Percentiles rank a stretch among this genome's conserved stretches.
phyloP scores from a whole-genome alignment of 2,113 vertebrate genomes.

The Donacobius atricapilla region DNA sequence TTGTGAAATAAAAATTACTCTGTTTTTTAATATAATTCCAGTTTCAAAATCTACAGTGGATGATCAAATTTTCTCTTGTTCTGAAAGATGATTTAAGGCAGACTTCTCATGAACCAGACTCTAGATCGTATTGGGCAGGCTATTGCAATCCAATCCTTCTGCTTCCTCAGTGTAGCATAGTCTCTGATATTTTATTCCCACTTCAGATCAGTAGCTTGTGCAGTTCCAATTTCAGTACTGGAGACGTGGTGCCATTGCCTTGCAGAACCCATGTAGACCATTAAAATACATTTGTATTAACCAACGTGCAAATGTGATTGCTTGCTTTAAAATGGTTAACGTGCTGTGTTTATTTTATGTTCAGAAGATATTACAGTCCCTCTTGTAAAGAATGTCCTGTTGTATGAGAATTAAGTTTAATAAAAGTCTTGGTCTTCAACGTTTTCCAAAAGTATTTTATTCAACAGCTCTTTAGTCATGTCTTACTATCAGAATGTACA shows the following conservation, averaged over 20 bases:
- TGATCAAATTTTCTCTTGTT: neutral
- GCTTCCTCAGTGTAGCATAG: neutral
- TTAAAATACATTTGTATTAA: too few species aligned
- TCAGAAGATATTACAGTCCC: too few species aligned
- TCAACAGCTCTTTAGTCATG: too few species aligned
- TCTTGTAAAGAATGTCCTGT: too few species aligned
- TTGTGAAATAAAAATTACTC: neutral
- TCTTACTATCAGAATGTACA: too few species aligned
- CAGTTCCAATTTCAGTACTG: neutral
- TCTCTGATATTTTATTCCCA: neutral
- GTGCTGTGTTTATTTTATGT: too few species aligned
- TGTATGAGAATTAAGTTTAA: too few species aligned
- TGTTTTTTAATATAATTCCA: neutral
- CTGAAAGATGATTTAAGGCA: neutral
- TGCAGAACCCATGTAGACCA: too few species aligned
- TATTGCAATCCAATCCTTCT: neutral
- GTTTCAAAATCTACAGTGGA: neutral
- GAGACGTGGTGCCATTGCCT: rapidly evolving
- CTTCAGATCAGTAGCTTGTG: neutral
- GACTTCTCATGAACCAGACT: neutral
- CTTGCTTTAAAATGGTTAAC: too few species aligned
- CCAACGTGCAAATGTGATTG: too few species aligned
- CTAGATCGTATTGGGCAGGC: neutral
- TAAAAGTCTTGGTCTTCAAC: too few species aligned
- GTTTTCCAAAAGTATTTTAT: too few species aligned